A percentile compares a stretch with the other conserved stretches of the same genome.
Conservation (phyloP, 2,113 vertebrate species). For the Dolichallabes microphthalmus region DNA sequence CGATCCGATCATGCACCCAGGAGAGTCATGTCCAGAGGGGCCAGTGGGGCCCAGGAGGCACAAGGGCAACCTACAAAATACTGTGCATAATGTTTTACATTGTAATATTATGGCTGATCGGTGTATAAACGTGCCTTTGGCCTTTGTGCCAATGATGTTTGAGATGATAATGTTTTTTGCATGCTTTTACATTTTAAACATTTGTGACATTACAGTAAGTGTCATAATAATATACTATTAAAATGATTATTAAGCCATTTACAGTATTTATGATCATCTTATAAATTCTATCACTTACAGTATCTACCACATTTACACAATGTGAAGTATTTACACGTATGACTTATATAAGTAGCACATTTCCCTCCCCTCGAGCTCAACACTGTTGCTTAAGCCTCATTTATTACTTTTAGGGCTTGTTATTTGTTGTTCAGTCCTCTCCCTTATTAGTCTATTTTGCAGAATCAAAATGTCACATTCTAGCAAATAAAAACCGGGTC, state of each 20-base stretch:
- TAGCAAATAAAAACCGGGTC: slow-evolving; percentile 48
- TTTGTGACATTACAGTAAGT: neutral
- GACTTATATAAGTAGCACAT: neutral
- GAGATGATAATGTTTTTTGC: neutral
- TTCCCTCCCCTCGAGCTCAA: neutral
- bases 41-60: too few relatives aligned
- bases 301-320: neutral
- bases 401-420: slow-evolving; percentile 44
- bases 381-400: slow-evolving; percentile 28
- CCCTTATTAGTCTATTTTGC: slow-evolving; percentile 53
- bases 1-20: too few relatives aligned
- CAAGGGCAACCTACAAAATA: too few relatives aligned
- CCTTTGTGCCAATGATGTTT: neutral
- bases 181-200: neutral
- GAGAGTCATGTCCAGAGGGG: too few relatives aligned
- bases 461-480: slow-evolving; percentile 54
- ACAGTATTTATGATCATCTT: neutral
- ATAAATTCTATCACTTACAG: too few relatives aligned
- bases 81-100: too few relatives aligned
- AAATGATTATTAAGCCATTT: neutral
- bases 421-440: slow-evolving; percentile 45
- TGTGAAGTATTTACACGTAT: neutral
- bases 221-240: neutral
- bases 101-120: too few relatives aligned
- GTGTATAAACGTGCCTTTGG: too few relatives aligned